Percentiles rank a stretch among this genome's conserved stretches.
phyloP scores from a whole-genome alignment of 2,797 vertebrate species.

The Lepilemur septentrionalis region DNA sequence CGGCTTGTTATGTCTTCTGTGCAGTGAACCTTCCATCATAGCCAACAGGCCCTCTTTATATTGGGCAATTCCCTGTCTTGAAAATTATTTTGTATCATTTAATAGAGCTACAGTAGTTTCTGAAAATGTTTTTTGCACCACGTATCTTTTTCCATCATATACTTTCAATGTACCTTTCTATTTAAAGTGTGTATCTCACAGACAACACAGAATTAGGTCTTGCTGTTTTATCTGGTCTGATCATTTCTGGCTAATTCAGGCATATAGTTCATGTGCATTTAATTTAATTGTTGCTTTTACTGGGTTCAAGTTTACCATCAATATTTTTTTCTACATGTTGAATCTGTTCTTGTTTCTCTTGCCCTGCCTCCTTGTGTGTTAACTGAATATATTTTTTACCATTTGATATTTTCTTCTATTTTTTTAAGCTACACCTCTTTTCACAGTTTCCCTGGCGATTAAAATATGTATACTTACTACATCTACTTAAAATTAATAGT shows the following conservation, averaged over 20 bases:
- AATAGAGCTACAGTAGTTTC: background rate
- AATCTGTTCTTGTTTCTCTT: background rate
- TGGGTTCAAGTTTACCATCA: background rate
- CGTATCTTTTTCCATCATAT: background rate
- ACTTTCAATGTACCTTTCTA: background rate
- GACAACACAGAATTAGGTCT: background rate
- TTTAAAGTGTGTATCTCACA: background rate
- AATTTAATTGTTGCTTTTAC: background rate
- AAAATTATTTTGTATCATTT: background rate
- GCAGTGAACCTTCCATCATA: background rate
- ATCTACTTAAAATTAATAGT: background rate
- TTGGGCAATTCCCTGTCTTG: background rate
- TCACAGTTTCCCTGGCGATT: background rate
- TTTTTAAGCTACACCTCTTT: background rate
- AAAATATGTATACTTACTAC: background rate
- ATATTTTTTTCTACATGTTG: background rate
- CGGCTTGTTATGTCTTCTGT: background rate
- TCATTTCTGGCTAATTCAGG: background rate
- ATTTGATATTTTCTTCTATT: background rate
- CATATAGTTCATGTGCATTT: background rate
- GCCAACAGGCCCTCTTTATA: background rate
- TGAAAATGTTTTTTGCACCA: background rate
- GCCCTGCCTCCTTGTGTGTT: background rate
- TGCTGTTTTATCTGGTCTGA: background rate
- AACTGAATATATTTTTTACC: background rate